Conservation (phyloP, 2,113 vertebrate species). For the Ctenodactylus gundi region DNA sequence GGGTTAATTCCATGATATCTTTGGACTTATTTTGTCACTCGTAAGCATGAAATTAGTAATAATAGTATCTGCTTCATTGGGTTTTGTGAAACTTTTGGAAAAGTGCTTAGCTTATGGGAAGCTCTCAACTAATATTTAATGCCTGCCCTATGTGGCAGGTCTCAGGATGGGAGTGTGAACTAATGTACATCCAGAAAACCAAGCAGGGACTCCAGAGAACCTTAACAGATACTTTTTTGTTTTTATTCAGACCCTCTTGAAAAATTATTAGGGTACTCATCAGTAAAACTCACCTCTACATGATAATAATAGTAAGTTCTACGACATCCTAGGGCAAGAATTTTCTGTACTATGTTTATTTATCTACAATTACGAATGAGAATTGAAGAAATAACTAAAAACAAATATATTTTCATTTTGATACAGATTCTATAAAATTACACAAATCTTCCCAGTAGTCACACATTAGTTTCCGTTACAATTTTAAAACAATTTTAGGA, state of each 20-base stretch:
- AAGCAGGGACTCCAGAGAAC: not conserved
- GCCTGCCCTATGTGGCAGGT: not conserved
- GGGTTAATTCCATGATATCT: not conserved
- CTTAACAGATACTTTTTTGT: not conserved
- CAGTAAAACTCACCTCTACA: not conserved
- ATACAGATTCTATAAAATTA: not conserved
- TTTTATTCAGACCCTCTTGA: not conserved
- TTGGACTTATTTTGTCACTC: not conserved
- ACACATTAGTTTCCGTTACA: not conserved
- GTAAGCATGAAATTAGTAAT: not conserved
- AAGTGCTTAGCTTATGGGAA: not conserved
- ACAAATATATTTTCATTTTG: not conserved
- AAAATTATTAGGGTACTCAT: not conserved
- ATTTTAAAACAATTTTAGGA: not conserved
- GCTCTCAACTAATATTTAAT: not conserved
- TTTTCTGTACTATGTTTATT: not conserved
- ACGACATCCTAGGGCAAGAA: not conserved
- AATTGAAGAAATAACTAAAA: not conserved
- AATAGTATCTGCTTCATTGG: not conserved
- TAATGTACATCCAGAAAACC: not conserved
- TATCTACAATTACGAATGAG: not conserved
- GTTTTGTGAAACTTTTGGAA: not conserved
- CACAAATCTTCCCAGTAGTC: not conserved
- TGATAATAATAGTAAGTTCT: not conserved
- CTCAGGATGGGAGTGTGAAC: not conserved